Evolutionary conservation across 92 coral and sea anemone species (phyloP).

Genomic region (Actinostola sp.): DNA sequence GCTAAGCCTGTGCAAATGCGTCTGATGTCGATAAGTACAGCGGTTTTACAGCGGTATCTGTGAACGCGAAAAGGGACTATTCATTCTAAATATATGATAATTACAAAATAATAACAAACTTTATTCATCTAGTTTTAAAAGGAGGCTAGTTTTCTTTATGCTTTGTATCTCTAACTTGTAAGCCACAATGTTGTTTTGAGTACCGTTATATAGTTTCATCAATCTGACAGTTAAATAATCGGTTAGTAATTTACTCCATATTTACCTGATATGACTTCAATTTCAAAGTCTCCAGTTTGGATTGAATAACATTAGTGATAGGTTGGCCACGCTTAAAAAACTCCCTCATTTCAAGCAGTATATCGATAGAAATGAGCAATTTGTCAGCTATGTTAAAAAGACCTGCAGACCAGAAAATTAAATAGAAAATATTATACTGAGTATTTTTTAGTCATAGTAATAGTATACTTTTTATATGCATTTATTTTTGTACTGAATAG

Average conservation of each 20-base stretch:
- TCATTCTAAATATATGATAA: too few species aligned
- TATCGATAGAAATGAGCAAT: conserved; percentile 31
- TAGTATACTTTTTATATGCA: not conserved
- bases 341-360: conserved; percentile 41
- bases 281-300: conserved; percentile 19
- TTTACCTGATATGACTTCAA: conserved; percentile 21
- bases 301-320: conserved; percentile 23
- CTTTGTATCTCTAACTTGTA: too few species aligned
- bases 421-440: not conserved
- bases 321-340: conserved; percentile 33
- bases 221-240: not conserved
- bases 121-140: too few species aligned
- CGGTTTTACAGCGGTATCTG: too few species aligned
- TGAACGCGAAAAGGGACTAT: too few species aligned
- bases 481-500: not conserved
- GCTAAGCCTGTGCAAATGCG: too few species aligned
- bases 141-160: too few species aligned
- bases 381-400: conserved; percentile 50
- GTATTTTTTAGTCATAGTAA: not conserved
- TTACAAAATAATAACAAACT: too few species aligned
- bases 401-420: conserved; percentile 7
- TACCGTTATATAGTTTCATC: too few species aligned
- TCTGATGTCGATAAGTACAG: too few species aligned
- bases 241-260: too few species aligned
- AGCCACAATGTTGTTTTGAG: too few species aligned